Evolutionary conservation across 2,888 invertebrate species (phyloP), one percentile per base, ranked within the genome.

Genomic region (Coenonympha glycerion): DNA sequence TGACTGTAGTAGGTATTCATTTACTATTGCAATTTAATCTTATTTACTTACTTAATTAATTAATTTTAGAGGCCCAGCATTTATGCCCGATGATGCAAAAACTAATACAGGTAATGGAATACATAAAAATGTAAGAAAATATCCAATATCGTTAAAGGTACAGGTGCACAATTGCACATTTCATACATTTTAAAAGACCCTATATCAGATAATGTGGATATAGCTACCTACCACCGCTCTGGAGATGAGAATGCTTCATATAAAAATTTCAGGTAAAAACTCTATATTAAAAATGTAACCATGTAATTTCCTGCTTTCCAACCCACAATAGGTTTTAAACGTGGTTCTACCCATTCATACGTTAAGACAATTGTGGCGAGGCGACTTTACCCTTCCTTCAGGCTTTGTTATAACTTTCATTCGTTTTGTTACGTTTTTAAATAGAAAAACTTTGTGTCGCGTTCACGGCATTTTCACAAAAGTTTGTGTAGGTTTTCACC

Each of bases 371-470:
- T 51, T 52, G 48, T 52, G 40, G 46, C 21, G 8, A 39, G 49
- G 34, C 24, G 33, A 41, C 49, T 46, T 41, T 45, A 36, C 40
- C 34, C 50, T 41, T 28, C 31, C 46, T 41, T 48, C 46, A 49
- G 28, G 48, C 45, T 55, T 52, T 51, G 51, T 52, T 54, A 40
- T 24, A 54, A 51, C 47, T 50, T 42, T 55, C 54, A 36, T 52
- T 52, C 48, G 24, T 41, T 55, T 49, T 49, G 41, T 39, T 15
- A 24, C 13, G 22, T 15, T 49, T 51, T 49, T 26, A 49, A 47
- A 47, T 50, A 37, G 26, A 47, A 41, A 42, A 39, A 45, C 31
- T 36, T 31, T 21, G 22, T 37, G 33, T 15, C 13, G 24, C 15
- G 13, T 39, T 39, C 21, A 11, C 11, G 24, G n/a, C 2, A 39